A percentile compares a stretch with the other conserved stretches of the same genome.
Evolutionary conservation across 1,140 invertebrate genomes (phyloP).

Genomic region (Drosophila grimshawi): DNA sequence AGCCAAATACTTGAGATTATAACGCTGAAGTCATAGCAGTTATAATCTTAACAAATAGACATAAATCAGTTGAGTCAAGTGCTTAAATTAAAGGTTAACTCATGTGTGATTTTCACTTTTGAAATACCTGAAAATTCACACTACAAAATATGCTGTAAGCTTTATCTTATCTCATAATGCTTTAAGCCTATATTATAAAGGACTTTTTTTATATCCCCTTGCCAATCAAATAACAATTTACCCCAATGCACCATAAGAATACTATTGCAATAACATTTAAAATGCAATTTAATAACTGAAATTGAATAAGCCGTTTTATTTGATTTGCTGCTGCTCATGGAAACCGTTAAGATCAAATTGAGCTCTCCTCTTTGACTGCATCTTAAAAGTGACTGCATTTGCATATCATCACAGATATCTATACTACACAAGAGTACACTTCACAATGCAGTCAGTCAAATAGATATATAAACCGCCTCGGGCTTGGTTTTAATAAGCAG

Average conservation of each 20-base stretch:
- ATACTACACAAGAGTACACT: background rate
- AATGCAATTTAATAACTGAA: background rate
- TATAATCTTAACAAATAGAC: constrained; percentile 19
- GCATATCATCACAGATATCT: constrained; percentile 18
- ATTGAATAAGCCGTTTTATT: background rate
- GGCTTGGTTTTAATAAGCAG: constrained; percentile 71
- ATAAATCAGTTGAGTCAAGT: constrained; percentile 1
- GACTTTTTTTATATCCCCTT: background rate
- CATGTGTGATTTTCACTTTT: background rate
- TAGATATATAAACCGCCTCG: constrained; percentile 39
- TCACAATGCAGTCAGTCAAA: constrained; percentile 16
- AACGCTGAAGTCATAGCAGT: constrained; percentile 14
- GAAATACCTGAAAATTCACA: background rate
- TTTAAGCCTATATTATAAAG: no score
- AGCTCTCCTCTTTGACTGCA: constrained; percentile 43
- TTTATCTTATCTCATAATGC: no score
- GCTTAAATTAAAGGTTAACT: background rate
- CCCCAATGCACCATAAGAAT: background rate
- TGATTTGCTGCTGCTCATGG: background rate
- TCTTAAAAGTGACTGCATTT: constrained; percentile 32
- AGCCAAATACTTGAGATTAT: constrained; percentile 31
- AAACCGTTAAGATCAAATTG: constrained; percentile 22
- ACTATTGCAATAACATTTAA: background rate
- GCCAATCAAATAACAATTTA: background rate
- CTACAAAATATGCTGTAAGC: background rate